Conservation (phyloP, 2,113 vertebrate genomes). For the Brachypodius melanocephalos region DNA sequence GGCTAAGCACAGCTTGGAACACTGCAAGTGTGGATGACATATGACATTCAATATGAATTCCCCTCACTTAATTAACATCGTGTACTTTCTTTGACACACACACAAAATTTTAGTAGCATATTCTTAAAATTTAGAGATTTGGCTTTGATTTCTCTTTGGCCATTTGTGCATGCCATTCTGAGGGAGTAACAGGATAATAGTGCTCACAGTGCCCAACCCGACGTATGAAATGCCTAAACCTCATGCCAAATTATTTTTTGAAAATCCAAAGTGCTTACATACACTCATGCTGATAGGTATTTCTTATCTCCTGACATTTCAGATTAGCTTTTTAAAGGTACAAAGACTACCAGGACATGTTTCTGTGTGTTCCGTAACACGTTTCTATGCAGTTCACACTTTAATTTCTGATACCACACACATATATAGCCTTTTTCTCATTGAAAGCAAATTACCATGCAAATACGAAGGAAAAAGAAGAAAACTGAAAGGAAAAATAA, state of each 20-base stretch:
- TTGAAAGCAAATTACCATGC: not conserved
- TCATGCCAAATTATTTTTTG: slow-evolving; percentile 1
- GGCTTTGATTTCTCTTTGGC: not conserved
- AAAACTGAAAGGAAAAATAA: not conserved
- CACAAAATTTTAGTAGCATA: not conserved
- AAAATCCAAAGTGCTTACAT: not conserved
- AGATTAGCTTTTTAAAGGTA: slow-evolving; percentile 5
- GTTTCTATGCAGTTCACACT: not conserved
- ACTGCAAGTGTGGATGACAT: not conserved
- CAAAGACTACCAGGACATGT: not conserved
- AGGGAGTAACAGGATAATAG: not conserved
- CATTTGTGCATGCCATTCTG: not conserved
- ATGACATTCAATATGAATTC: not conserved
- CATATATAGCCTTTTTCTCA: not conserved
- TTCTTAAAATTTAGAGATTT: not conserved
- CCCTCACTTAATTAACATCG: not conserved
- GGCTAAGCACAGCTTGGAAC: slow-evolving; percentile 28
- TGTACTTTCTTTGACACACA: not conserved
- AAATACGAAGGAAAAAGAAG: not conserved
- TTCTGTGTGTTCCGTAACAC: not conserved
- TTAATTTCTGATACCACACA: not conserved
- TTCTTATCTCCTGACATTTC: slow-evolving; percentile 19
- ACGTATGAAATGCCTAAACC: not conserved
- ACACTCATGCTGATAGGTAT: not conserved
- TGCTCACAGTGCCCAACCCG: not conserved